Evolutionary conservation across 2,797 vertebrate genomes (phyloP), one percentile per base, ranked within the genome.

Genomic region (Falco naumanni): DNA sequence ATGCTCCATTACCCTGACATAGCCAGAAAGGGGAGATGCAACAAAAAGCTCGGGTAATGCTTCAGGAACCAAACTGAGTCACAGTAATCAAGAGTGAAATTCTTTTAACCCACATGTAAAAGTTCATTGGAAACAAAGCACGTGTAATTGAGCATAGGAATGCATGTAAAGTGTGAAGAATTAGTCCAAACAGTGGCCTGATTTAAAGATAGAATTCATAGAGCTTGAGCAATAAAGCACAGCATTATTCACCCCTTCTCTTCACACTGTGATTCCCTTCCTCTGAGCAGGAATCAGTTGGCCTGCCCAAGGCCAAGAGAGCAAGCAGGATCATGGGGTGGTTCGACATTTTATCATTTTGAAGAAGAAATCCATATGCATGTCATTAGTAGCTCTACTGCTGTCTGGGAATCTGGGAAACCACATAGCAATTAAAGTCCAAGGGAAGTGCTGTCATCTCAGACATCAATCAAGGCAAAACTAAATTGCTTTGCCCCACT

Each of bases 11-110:
- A 84, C 54, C 11, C 60, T 92, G 71, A 85, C 84, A 82, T 24
- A 84, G 60, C 45, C 75, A 47, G 56, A 57, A 93, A 87, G 21
- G 15, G 45, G 21, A 75, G 16, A 83, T 6, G 26, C 45, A 91
- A 34, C 65, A 85, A 65, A 95, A 87, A 74, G 11, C 68, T 74
- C 41, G 10, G 74, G 74, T 91, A 89, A 59, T 65, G 21, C 63
- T 81, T 89, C 68, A 87, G 82, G 41, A 91, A 72, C 61, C 39
- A 80, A 61, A 69, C 53, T 50, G 39, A 77, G 60, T 66, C 83
- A 56, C 41, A 50, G 47, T 81, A 86, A 88, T 94, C 66, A 90
- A 81, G 77, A 93, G 45, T 34, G 72, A 93, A 89, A 89, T 47
- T 56, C 63, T 90, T 94, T 87, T 91, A 93, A 92, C 60, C n/a